Evolutionary conservation across 2,888 invertebrate genomes (phyloP), one percentile per base, ranked within the genome.

Genomic region (Bruchidius siliquastri): DNA sequence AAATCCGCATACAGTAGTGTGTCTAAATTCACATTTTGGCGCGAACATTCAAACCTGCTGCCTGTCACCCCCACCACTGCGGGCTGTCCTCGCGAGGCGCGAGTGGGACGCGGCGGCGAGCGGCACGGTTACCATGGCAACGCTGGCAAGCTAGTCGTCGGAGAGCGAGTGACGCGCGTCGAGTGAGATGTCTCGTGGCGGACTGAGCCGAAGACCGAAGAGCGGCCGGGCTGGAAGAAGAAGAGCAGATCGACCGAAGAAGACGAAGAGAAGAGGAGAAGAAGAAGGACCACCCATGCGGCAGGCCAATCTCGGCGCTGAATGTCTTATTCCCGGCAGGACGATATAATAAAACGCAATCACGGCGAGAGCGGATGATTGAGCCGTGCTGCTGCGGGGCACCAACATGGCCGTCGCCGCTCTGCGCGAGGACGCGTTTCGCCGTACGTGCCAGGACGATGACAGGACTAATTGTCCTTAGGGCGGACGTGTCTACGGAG

Each of bases 301-400:
- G 85, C 84, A 86, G 86, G 86, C 86, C 86, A 86, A 86, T 86
- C 86, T 86, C 85, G 81, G 85, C 84, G 80, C 85, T 85, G 85
- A 85, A 86, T 85, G 86, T 86, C 86, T 86, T 86, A 86, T 85
- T 86, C 85, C 83, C 84, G 83, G 80, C 77, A 84, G 83, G 85
- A 84, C 85, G 84, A 84, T 84, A 84, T 85, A 86, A 85, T 85
- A 85, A 86, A 86, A 85, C 84, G 85, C 85, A 85, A 85, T 85
- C 85, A 84, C 84, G 84, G 84, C 83, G 84, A 83, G 84, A 83
- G 83, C 83, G 83, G 84, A 85, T 86, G 86, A 86, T 86, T 86
- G 86, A 86, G 86, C 85, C 84, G 85, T 85, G 84, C 22, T 22
- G 68, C 68, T 68, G 6, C 20, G 13, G 68, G 68, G 21, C 22